phyloP scores from a whole-genome alignment of 2,797 vertebrate genomes.

The Enteromius viviparus region DNA sequence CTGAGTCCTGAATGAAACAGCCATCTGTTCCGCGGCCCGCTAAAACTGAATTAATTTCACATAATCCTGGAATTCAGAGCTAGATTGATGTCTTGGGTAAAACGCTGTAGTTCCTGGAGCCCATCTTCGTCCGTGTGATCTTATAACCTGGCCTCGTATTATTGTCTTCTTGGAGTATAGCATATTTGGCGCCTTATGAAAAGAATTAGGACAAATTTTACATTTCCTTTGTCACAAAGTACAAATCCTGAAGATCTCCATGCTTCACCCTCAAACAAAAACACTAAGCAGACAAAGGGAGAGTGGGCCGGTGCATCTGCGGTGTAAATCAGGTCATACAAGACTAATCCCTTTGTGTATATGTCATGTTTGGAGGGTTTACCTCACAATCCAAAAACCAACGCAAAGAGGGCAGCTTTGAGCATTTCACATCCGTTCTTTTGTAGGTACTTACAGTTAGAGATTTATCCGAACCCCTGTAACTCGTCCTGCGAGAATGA shows the following conservation, averaged over 20 bases:
- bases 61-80: slow-evolving; percentile 74
- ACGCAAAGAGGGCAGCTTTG: slow-evolving; percentile 27
- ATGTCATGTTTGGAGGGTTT: slow-evolving; percentile 46
- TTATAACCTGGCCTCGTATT: slow-evolving; percentile 37
- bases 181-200: slow-evolving; percentile 13
- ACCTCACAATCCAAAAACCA: slow-evolving; percentile 45
- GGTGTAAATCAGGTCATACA: slow-evolving; percentile 71
- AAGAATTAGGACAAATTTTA: slow-evolving; percentile 8
- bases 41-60: slow-evolving; percentile 79
- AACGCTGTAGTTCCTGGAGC: slow-evolving; percentile 50
- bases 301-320: slow-evolving; percentile 62
- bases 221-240: slow-evolving; percentile 9
- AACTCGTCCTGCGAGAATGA: background rate
- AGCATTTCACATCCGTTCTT: background rate
- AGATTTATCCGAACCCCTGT: background rate
- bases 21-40: slow-evolving; percentile 72
- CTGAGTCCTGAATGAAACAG: slow-evolving; percentile 77
- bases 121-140: slow-evolving; percentile 43
- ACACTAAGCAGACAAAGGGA: slow-evolving; percentile 54
- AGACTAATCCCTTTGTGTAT: slow-evolving; percentile 69
- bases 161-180: slow-evolving; percentile 16
- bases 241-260: slow-evolving; percentile 7
- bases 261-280: slow-evolving; percentile 41
- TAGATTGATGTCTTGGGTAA: slow-evolving; percentile 61
- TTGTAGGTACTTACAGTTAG: background rate